Conservation (phyloP, 2,888 invertebrate species). For the Tipula unca region DNA sequence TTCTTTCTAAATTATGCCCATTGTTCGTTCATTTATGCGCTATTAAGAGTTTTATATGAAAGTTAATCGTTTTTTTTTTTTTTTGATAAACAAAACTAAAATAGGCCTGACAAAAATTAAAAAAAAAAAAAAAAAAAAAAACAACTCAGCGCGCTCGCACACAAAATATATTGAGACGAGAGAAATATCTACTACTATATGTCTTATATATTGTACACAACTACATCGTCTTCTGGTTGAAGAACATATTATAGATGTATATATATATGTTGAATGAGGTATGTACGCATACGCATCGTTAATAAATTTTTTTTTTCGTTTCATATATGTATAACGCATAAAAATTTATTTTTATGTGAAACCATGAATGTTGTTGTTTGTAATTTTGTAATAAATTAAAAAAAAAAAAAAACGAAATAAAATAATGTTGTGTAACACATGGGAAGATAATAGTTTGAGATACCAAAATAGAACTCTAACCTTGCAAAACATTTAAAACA, state of each 20-base stretch:
- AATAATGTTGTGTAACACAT: conserved; percentile 8
- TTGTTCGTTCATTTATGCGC: not conserved
- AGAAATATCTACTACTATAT: not conserved
- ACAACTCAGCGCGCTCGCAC: not conserved
- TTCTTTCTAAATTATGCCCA: not conserved
- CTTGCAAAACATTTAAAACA: not conserved
- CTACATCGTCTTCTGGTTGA: not conserved
- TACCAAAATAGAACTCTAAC: not conserved
- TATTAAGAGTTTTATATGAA: not conserved
- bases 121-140: not conserved
- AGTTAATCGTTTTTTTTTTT: not conserved
- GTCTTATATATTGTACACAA: too few relatives aligned
- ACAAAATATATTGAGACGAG: not conserved
- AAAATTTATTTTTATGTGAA: not conserved
- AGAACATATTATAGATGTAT: not conserved
- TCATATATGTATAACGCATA: not conserved
- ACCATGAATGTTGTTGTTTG: conserved; percentile 8
- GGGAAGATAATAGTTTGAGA: conserved; percentile 14
- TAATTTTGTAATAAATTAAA: conserved; percentile 8
- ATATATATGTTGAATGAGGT: not conserved
- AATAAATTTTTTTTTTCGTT: not conserved
- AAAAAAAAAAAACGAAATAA: not conserved
- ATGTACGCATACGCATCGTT: conserved; percentile 8
- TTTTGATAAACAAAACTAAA: not conserved
- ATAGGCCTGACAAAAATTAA: not conserved